phyloP scores from a whole-genome alignment of 2,797 vertebrate genomes.

The Molothrus ater region DNA sequence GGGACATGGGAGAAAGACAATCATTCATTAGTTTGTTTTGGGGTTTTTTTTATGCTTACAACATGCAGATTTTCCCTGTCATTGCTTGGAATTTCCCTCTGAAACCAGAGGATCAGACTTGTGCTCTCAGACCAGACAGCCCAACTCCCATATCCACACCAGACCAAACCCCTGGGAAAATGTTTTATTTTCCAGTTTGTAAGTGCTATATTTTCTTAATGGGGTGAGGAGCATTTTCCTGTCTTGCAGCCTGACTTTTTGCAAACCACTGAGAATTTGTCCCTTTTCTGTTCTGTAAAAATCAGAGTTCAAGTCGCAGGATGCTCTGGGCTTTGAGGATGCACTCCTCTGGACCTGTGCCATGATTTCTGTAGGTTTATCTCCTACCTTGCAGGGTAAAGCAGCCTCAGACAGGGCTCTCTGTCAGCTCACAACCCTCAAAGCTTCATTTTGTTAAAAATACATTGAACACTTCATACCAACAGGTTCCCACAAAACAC shows the following conservation, averaged over 20 bases:
- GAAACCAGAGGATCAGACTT: background rate
- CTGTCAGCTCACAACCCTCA: background rate
- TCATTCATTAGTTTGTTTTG: rapidly evolving
- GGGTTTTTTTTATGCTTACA: background rate
- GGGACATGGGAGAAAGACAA: rapidly evolving
- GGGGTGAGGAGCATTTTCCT: background rate
- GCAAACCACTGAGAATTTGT: background rate
- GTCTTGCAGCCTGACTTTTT: background rate
- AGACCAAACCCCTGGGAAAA: background rate
- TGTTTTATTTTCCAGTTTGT: background rate
- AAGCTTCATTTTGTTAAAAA: background rate
- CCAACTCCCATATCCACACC: background rate
- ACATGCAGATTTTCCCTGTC: rapidly evolving
- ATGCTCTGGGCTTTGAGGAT: background rate
- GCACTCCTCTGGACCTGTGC: background rate
- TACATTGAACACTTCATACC: background rate
- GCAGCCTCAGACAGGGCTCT: background rate
- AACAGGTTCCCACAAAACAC: background rate
- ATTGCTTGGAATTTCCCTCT: background rate
- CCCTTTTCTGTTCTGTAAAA: background rate
- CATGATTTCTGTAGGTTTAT: background rate
- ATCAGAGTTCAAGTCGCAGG: rapidly evolving
- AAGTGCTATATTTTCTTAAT: background rate
- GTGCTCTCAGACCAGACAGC: background rate
- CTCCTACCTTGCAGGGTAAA: background rate